These are phyloP conservation scores for Limosa lapponica DNA, from an alignment of 2,797 vertebrate species.

Conservation along the genomic window DNA sequence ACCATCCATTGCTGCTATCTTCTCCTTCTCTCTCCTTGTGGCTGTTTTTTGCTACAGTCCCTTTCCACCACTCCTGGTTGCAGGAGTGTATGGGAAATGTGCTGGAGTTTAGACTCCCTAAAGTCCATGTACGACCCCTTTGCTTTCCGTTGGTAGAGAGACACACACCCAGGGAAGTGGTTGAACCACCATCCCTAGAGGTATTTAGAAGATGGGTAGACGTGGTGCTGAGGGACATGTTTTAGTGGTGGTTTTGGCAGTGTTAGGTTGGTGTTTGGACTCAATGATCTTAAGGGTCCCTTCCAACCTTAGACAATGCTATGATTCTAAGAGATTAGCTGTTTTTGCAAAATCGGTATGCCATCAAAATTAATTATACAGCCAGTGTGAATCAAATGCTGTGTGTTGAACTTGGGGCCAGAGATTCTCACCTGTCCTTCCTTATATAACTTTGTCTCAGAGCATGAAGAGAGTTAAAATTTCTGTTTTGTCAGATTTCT, in stretches of 20 bases:
- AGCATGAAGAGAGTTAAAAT: not conserved
- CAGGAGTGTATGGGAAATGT: not conserved
- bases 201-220: not conserved
- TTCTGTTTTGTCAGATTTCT: not conserved
- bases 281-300: not conserved
- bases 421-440: not conserved
- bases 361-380: not conserved
- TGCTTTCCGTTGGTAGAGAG: not conserved
- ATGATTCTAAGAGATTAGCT: not conserved
- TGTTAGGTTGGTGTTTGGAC: not conserved
- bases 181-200: too few relatives aligned
- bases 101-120: not conserved
- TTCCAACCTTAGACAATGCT: not conserved
- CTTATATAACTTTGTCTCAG: not conserved
- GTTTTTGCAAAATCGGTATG: not conserved
- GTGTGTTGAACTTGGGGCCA: not conserved
- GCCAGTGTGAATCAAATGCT: not conserved
- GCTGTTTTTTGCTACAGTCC: not conserved
- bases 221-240: not conserved
- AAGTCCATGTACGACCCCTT: rapidly evolving
- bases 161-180: not conserved
- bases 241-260: not conserved
- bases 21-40: not conserved
- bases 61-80: not conserved
- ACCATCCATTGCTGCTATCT: rapidly evolving